Evolutionary conservation across 2,888 invertebrate species (phyloP).

Genomic region (Mellilla xanthometata): DNA sequence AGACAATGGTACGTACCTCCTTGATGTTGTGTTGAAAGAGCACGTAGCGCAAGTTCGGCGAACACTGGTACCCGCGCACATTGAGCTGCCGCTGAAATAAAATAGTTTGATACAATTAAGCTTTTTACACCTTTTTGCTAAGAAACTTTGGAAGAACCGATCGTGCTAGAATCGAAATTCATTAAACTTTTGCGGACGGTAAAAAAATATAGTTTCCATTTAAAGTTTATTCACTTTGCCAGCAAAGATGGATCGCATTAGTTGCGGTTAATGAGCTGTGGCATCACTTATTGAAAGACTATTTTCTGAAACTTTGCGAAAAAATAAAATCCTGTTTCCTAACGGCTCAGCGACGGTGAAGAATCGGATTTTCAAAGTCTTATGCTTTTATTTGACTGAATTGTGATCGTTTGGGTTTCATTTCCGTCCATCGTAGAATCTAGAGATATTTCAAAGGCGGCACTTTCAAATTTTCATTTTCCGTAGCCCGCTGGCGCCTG

Average conservation of each 20-base stretch:
- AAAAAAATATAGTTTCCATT: slow-evolving; percentile 5
- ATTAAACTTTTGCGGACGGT: slow-evolving; percentile 4
- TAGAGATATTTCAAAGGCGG: slow-evolving; percentile 28
- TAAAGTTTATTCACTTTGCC: slow-evolving; percentile 26
- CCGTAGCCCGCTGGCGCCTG: slow-evolving; percentile 32
- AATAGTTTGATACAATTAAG: slow-evolving; percentile 29
- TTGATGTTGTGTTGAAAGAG: slow-evolving; percentile 95
- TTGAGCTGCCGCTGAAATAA: slow-evolving; percentile 90
- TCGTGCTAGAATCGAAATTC: slow-evolving; percentile 10
- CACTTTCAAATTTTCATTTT: slow-evolving; percentile 47
- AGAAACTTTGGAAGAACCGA: slow-evolving; percentile 8
- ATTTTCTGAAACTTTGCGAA: slow-evolving; percentile 8
- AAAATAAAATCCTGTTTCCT: slow-evolving; percentile 1
- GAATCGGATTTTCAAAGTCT: slow-evolving; percentile 29
- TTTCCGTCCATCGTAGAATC: slow-evolving; percentile 34
- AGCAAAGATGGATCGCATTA: slow-evolving; percentile 36
- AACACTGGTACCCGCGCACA: slow-evolving; percentile 93
- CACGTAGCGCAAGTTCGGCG: slow-evolving; percentile 92
- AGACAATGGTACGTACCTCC: slow-evolving; percentile 81
- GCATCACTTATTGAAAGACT: slow-evolving; percentile 35
- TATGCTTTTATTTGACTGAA: slow-evolving; percentile 14
- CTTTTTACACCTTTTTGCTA: slow-evolving; percentile 6
- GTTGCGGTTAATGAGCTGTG: slow-evolving; percentile 37
- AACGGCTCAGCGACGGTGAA: slow-evolving; percentile 13
- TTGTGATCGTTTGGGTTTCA: slow-evolving; percentile 24